Conservation (phyloP, 1,140 invertebrate genomes). For the Drosophila lacertosa region DNA sequence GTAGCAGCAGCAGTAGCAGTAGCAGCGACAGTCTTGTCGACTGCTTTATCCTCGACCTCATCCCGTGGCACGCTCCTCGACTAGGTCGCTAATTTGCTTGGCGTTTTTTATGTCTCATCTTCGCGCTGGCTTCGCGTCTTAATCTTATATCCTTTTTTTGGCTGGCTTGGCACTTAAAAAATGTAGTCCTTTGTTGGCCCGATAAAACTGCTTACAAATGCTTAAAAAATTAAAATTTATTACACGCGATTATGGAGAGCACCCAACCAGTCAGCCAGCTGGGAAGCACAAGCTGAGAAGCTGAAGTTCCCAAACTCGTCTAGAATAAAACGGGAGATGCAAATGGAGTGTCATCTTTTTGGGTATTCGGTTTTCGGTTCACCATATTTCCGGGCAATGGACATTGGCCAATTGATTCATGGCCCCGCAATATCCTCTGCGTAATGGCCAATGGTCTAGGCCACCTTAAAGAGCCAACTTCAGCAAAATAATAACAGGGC, state of each 20-base stretch:
- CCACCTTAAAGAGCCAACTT: constrained; percentile 73
- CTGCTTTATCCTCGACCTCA: constrained; percentile 21
- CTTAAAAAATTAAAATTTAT: constrained; percentile 83
- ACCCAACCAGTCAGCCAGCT: background rate
- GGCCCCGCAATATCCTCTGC: constrained; percentile 77
- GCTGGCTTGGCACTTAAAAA: constrained; percentile 76
- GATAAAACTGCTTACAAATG: constrained; percentile 83
- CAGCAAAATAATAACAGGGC: constrained; percentile 72
- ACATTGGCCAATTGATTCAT: constrained; percentile 80
- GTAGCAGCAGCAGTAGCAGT: background rate
- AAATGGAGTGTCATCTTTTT: constrained; percentile 73
- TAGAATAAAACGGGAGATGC: constrained; percentile 39
- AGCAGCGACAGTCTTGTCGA: constrained; percentile 12
- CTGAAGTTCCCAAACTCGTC: background rate
- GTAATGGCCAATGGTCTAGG: constrained; percentile 63
- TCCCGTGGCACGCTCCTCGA: background rate
- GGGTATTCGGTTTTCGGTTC: too few relatives aligned
- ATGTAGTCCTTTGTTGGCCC: constrained; percentile 70
- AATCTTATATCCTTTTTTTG: constrained; percentile 81
- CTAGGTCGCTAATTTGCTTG: constrained; percentile 71
- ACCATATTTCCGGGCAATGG: constrained; percentile 77
- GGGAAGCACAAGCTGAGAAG: background rate
- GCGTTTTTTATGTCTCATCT: constrained; percentile 70
- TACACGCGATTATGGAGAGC: constrained; percentile 72
- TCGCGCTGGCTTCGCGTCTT: constrained; percentile 65